Percentiles rank a stretch among this genome's conserved stretches.
Conservation (phyloP, 2,113 vertebrate species). For the Porphyrio hochstetteri region DNA sequence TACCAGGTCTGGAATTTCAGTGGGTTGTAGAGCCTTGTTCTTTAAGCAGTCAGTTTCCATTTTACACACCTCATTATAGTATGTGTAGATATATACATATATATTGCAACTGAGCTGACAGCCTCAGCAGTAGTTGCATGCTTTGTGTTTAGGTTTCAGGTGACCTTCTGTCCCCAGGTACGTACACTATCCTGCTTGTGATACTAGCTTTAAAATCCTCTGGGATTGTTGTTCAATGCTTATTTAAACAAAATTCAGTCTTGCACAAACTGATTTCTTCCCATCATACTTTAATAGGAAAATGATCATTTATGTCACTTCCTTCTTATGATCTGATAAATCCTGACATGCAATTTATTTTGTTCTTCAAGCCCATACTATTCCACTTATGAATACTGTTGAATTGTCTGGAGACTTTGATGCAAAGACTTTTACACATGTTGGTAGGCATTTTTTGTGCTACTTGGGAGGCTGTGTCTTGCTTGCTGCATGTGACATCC, state of each 20-base stretch:
- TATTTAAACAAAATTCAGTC: neutral
- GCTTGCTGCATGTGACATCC: neutral
- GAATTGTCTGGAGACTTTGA: neutral
- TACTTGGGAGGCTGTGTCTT: neutral
- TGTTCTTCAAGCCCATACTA: fast-evolving
- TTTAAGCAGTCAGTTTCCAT: neutral
- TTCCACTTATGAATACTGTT: neutral
- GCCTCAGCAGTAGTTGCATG: neutral
- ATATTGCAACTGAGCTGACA: neutral
- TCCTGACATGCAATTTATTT: neutral
- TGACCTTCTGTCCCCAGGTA: neutral
- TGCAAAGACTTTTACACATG: neutral
- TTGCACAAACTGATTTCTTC: neutral
- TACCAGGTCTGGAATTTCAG: neutral
- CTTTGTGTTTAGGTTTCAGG: neutral
- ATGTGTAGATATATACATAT: neutral
- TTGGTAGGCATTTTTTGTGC: neutral
- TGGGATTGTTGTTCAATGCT: neutral
- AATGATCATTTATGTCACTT: neutral
- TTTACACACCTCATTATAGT: neutral
- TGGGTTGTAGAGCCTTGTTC: neutral
- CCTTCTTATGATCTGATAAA: neutral
- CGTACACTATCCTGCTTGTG: neutral
- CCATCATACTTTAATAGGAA: neutral
- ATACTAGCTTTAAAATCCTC: neutral